phyloP scores from a whole-genome alignment of 2,797 vertebrate species.

The Catamblyrhynchus diadema region DNA sequence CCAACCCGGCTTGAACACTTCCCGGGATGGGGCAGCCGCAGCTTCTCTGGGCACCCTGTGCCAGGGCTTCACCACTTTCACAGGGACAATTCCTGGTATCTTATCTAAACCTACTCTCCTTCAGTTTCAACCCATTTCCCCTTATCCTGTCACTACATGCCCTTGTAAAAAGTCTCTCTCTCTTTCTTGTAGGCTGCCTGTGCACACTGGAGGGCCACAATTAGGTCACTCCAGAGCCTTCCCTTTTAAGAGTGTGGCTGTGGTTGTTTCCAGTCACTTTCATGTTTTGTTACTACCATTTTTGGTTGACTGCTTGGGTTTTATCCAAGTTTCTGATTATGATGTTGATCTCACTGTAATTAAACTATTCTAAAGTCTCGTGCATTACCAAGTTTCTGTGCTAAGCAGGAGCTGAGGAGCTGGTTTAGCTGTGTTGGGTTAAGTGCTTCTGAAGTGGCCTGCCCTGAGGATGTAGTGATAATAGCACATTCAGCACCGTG shows the following conservation, averaged over 20 bases:
- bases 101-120: not conserved
- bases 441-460: not conserved
- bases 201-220: not conserved
- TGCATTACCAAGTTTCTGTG: not conserved
- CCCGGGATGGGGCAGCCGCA: not conserved
- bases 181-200: not conserved
- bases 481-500: rapidly evolving
- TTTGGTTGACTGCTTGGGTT: not conserved
- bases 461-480: not conserved
- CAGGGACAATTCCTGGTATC: not conserved
- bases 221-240: not conserved
- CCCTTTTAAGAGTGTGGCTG: not conserved
- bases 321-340: not conserved
- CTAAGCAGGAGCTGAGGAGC: not conserved
- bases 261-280: not conserved
- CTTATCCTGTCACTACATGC: not conserved
- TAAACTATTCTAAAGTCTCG: not conserved
- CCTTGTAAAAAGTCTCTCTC: not conserved
- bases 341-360: not conserved
- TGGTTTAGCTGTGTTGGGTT: not conserved
- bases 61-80: not conserved
- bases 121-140: not conserved
- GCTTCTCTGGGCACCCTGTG: not conserved
- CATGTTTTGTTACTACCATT: not conserved
- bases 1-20: not conserved